Conservation (phyloP, 2,888 invertebrate species). For the Candidula unifasciata region DNA sequence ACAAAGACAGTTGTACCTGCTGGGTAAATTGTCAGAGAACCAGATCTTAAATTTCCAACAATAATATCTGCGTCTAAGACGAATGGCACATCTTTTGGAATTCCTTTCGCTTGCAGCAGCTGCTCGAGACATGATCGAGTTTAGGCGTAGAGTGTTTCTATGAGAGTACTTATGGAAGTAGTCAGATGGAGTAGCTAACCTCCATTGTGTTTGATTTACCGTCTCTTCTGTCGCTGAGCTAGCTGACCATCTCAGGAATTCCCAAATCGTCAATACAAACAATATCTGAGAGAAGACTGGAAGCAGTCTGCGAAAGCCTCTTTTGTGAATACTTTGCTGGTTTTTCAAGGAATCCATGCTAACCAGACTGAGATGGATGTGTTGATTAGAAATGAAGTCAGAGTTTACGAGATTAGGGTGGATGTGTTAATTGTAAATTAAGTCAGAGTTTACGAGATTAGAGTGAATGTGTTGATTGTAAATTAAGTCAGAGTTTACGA, state of each 20-base stretch:
- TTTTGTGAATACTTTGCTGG: neutral
- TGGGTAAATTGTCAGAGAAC: constrained; percentile 13
- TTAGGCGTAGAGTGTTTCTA: neutral
- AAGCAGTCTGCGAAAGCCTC: neutral
- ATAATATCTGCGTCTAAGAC: constrained; percentile 15
- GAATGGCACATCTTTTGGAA: neutral
- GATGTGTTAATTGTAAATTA: too few relatives aligned
- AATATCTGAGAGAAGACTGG: constrained; percentile 14
- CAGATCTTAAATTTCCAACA: neutral
- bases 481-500: too few relatives aligned
- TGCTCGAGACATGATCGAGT: neutral
- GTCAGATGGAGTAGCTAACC: neutral
- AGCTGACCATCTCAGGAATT: neutral
- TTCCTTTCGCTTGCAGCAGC: neutral
- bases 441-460: too few relatives aligned
- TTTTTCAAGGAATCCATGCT: neutral
- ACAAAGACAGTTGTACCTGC: constrained; percentile 6
- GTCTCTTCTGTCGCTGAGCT: neutral
- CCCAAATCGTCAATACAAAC: constrained; percentile 26
- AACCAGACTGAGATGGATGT: neutral
- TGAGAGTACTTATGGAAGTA: neutral
- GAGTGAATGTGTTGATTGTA: too few relatives aligned
- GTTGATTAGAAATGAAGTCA: too few relatives aligned
- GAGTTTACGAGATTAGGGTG: too few relatives aligned
- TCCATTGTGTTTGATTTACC: neutral